Evolutionary conservation across 2,888 invertebrate species (phyloP).

Genomic region (Habroteleia sp.): DNA sequence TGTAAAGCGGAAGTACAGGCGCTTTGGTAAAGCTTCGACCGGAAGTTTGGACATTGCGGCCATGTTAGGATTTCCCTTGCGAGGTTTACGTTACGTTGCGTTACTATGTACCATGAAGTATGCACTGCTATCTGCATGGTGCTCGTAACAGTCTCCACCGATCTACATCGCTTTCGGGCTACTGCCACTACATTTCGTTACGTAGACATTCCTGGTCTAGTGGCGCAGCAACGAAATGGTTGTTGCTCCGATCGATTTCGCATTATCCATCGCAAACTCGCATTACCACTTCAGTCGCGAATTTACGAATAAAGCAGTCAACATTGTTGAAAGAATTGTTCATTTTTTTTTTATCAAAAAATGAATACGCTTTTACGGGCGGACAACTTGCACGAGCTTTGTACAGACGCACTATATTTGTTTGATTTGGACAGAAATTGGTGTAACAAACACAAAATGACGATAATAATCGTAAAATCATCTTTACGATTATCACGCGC

Average conservation of each 20-base stretch:
- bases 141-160: constrained; percentile 69
- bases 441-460: constrained; percentile 18
- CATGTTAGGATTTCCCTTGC: constrained; percentile 78
- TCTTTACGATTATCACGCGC: constrained; percentile 41
- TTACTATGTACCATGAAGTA: constrained; percentile 76
- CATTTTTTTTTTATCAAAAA: constrained; percentile 9
- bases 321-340: constrained; percentile 28
- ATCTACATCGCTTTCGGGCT: constrained; percentile 67
- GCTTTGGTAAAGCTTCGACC: constrained; percentile 55
- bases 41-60: constrained; percentile 67
- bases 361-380: background rate
- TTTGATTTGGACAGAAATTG: constrained; percentile 37
- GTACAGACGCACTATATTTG: constrained; percentile 17
- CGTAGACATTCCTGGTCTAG: constrained; percentile 41
- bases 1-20: constrained; percentile 43
- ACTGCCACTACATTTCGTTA: constrained; percentile 50
- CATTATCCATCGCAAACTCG: constrained; percentile 47
- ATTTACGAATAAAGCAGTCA: constrained; percentile 45
- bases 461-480: constrained; percentile 45
- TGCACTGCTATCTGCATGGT: constrained; percentile 74
- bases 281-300: constrained; percentile 48
- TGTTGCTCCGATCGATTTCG: constrained; percentile 60
- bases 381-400: constrained; percentile 17
- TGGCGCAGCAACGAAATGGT: constrained; percentile 36
- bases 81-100: constrained; percentile 76